phyloP scores from a whole-genome alignment of 2,888 invertebrate species.

The Eustalomyia histrio region DNA sequence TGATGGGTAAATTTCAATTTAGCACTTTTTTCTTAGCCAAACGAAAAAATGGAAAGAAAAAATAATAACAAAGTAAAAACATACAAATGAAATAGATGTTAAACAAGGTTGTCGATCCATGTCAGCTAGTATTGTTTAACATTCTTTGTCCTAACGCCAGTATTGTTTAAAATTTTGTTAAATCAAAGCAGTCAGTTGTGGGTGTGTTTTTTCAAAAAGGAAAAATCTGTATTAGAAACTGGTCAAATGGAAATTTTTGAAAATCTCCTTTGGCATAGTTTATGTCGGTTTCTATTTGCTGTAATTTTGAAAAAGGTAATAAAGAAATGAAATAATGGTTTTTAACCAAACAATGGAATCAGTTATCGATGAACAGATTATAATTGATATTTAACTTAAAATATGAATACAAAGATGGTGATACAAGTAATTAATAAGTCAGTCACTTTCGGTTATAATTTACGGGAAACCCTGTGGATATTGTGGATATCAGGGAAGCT shows the following conservation, averaged over 20 bases:
- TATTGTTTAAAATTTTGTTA: background rate
- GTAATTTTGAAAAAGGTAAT: background rate
- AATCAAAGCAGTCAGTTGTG: background rate
- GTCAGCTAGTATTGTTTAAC: background rate
- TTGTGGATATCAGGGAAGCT: too few species aligned
- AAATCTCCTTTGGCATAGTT: background rate
- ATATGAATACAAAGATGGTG: too few species aligned
- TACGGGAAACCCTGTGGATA: too few species aligned
- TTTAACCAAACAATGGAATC: background rate
- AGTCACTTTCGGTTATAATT: too few species aligned
- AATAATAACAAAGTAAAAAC: background rate
- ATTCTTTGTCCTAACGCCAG: background rate
- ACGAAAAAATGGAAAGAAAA: background rate
- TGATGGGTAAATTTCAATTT: slow-evolving; percentile 4
- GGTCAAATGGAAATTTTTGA: background rate
- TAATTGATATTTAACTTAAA: background rate
- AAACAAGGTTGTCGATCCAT: background rate
- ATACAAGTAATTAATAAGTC: too few species aligned
- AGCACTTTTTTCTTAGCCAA: background rate
- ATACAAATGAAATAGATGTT: background rate
- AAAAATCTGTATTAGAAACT: background rate
- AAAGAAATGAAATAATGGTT: background rate
- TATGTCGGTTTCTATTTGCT: background rate
- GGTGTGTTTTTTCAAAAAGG: background rate
- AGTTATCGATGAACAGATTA: background rate